phyloP scores from a whole-genome alignment of 2,113 vertebrate genomes.

The Tragelaphus imberbis region DNA sequence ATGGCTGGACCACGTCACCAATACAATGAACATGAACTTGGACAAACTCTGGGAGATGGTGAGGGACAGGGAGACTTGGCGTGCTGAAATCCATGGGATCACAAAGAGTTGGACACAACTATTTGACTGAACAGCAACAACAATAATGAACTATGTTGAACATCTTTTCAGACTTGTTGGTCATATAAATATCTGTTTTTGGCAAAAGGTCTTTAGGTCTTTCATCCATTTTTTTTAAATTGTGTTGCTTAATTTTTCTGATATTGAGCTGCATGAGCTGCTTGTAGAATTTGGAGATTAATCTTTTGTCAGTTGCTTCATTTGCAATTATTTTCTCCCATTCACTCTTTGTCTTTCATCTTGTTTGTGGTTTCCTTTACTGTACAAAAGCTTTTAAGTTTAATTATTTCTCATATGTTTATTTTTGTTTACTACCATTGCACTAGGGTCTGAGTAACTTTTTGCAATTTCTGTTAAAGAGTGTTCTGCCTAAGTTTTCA shows the following conservation, averaged over 20 bases:
- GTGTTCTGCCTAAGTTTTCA: neutral
- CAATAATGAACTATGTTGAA: neutral
- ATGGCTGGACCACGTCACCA: neutral
- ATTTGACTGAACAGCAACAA: neutral
- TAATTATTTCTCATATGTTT: neutral
- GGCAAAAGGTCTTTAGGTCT: neutral
- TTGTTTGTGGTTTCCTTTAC: neutral
- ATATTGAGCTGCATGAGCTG: neutral
- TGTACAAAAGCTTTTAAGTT: neutral
- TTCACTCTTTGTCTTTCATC: neutral
- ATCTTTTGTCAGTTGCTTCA: neutral
- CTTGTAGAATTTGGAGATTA: neutral
- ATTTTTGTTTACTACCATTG: neutral
- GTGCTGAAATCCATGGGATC: neutral
- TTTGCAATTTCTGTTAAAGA: neutral
- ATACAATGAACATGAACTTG: neutral
- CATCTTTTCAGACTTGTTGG: neutral
- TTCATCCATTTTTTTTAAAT: neutral
- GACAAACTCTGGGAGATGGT: neutral
- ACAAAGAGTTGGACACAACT: neutral
- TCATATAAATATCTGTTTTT: neutral
- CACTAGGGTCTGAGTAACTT: neutral
- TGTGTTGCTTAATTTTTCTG: neutral
- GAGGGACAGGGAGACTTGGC: neutral
- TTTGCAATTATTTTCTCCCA: neutral